A percentile compares a stretch with the other conserved stretches of the same genome.
phyloP scores from a whole-genome alignment of 2,797 vertebrate genomes.

The Mus caroli region DNA sequence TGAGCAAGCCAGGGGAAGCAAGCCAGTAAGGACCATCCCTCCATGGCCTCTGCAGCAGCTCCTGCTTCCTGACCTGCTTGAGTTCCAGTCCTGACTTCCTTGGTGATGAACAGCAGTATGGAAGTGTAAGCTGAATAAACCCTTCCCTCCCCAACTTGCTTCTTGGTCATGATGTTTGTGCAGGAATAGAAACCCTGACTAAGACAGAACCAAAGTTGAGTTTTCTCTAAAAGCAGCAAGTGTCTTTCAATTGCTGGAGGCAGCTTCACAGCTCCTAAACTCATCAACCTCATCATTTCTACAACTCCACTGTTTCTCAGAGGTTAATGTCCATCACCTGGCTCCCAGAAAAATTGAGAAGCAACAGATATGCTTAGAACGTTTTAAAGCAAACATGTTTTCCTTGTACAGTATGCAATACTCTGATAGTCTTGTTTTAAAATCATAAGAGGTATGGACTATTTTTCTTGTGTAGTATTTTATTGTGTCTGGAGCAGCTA shows the following conservation, averaged over 20 bases:
- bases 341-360: conserved; percentile 25
- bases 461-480: conserved; percentile 38
- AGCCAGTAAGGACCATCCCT: too few relatives aligned
- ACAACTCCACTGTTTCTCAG: not conserved
- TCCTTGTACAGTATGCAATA: conserved; percentile 7
- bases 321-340: not conserved
- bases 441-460: conserved; percentile 8
- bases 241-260: not conserved
- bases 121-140: too few relatives aligned
- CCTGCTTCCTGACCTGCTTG: too few relatives aligned
- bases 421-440: conserved; percentile 11
- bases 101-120: too few relatives aligned
- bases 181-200: too few relatives aligned
- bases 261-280: not conserved
- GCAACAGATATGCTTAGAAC: not conserved
- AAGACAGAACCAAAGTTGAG: not conserved
- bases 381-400: not conserved
- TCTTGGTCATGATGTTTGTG: too few relatives aligned
- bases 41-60: too few relatives aligned
- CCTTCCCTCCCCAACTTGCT: too few relatives aligned
- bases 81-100: too few relatives aligned
- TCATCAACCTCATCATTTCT: not conserved
- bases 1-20: too few relatives aligned
- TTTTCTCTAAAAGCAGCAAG: not conserved
- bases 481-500: conserved; percentile 67